Evolutionary conservation across 2,113 vertebrate genomes (phyloP).

Genomic region (Gymnogyps californianus): DNA sequence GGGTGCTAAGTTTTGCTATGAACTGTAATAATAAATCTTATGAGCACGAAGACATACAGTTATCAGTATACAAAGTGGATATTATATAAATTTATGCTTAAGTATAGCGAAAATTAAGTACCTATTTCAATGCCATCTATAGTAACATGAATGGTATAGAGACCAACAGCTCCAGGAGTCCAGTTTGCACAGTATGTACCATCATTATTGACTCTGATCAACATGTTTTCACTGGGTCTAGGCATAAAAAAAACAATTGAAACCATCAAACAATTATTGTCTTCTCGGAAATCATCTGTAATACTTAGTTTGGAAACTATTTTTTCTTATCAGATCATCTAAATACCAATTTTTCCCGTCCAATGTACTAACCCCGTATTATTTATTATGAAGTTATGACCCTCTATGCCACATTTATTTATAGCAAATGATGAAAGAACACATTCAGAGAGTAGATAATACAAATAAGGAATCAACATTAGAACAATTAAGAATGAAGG

Average conservation of each 20-base stretch:
- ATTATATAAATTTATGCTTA: neutral
- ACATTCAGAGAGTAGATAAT: neutral
- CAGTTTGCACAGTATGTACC: conserved; percentile 98
- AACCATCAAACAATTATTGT: neutral
- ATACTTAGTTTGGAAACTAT: neutral
- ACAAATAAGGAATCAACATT: neutral
- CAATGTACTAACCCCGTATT: neutral
- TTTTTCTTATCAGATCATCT: neutral
- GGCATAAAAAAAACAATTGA: conserved; percentile 1
- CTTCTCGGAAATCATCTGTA: neutral
- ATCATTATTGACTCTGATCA: conserved; percentile 97
- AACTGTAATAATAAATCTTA: neutral
- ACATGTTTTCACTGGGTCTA: conserved; percentile 99
- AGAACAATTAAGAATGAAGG: neutral
- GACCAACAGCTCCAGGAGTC: conserved; percentile 97
- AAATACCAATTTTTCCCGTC: neutral
- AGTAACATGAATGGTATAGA: conserved; percentile 97
- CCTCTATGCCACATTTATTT: neutral
- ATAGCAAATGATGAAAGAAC: neutral
- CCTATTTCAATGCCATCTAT: conserved; percentile 99
- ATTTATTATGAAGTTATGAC: neutral
- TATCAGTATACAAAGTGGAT: neutral
- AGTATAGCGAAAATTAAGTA: conserved; percentile 52
- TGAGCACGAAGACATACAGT: neutral
- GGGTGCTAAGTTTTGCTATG: neutral